These are phyloP conservation scores for Chrysomela aeneicollis DNA, from an alignment of 2,888 invertebrate genomes.

Conservation along the genomic window DNA sequence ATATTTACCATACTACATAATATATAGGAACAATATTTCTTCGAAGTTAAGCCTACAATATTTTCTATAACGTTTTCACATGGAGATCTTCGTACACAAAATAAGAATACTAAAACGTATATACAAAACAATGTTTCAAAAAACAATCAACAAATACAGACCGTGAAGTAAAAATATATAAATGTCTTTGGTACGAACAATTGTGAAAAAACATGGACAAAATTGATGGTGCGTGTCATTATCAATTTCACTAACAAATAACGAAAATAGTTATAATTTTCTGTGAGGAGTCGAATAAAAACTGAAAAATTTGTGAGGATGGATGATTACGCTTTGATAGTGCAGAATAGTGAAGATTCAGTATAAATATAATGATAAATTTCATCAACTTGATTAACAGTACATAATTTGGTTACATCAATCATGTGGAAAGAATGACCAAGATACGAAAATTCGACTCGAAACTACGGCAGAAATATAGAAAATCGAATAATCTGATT, in stretches of 20 bases:
- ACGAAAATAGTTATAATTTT: too few species aligned
- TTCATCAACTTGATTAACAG: too few species aligned
- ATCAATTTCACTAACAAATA: background rate
- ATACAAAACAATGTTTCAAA: conserved; percentile 53
- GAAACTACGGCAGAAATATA: too few species aligned
- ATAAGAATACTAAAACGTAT: conserved; percentile 58
- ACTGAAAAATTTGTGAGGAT: too few species aligned
- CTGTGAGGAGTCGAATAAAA: too few species aligned
- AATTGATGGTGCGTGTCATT: conserved; percentile 6
- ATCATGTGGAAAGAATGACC: too few species aligned
- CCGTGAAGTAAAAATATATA: conserved; percentile 33
- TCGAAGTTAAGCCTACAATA: conserved; percentile 25
- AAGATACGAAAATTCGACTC: too few species aligned
- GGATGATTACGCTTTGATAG: too few species aligned
- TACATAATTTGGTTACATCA: too few species aligned
- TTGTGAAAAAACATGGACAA: conserved; percentile 20
- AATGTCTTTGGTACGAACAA: conserved; percentile 50
- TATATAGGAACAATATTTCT: conserved; percentile 30
- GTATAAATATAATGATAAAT: too few species aligned
- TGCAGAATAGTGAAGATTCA: too few species aligned
- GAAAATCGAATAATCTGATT: too few species aligned
- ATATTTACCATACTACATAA: conserved; percentile 8
- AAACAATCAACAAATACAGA: conserved; percentile 47
- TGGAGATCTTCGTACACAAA: conserved; percentile 35
- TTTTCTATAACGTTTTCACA: conserved; percentile 14